Evolutionary conservation across 2,797 vertebrate species (phyloP).

Genomic region (Amblyopsis hoosieri): DNA sequence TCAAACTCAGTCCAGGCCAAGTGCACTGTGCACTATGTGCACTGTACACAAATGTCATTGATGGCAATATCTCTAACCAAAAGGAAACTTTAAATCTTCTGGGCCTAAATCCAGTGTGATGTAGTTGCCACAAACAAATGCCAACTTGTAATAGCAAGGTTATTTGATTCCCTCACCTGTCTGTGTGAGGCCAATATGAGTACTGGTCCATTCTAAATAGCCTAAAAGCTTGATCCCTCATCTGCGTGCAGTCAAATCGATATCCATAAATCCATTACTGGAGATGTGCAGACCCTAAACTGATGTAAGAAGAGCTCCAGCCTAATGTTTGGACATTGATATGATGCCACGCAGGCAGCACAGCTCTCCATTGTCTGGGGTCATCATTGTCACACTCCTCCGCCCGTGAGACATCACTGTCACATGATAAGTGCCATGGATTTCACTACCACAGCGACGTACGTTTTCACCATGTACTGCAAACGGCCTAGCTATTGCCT

Average conservation of each 20-base stretch:
- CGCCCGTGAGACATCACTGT: slow-evolving; percentile 58
- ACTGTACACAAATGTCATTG: neutral
- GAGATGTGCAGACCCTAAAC: slow-evolving; percentile 57
- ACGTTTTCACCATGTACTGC: slow-evolving; percentile 26
- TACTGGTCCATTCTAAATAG: slow-evolving; percentile 64
- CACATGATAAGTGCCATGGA: slow-evolving; percentile 60
- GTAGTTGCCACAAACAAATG: neutral
- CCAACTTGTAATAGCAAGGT: slow-evolving; percentile 21
- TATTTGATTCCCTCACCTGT: slow-evolving; percentile 26
- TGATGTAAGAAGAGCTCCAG: slow-evolving; percentile 52
- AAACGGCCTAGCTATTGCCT: slow-evolving; percentile 11
- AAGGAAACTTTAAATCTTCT: neutral
- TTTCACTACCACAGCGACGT: slow-evolving; percentile 42
- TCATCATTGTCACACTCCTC: slow-evolving; percentile 51
- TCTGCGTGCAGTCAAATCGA: slow-evolving; percentile 75
- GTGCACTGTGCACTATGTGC: neutral
- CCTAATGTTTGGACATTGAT: slow-evolving; percentile 57
- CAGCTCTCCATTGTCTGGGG: slow-evolving; percentile 48
- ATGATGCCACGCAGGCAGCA: slow-evolving; percentile 40
- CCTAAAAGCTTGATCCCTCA: slow-evolving; percentile 70
- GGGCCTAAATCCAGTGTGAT: too few relatives aligned
- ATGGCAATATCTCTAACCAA: neutral
- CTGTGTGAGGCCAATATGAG: slow-evolving; percentile 48
- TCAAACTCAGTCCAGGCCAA: neutral
- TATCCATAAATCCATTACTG: slow-evolving; percentile 75